Evolutionary conservation across 2,113 vertebrate species (phyloP).

Genomic region (Ceratotherium simum): DNA sequence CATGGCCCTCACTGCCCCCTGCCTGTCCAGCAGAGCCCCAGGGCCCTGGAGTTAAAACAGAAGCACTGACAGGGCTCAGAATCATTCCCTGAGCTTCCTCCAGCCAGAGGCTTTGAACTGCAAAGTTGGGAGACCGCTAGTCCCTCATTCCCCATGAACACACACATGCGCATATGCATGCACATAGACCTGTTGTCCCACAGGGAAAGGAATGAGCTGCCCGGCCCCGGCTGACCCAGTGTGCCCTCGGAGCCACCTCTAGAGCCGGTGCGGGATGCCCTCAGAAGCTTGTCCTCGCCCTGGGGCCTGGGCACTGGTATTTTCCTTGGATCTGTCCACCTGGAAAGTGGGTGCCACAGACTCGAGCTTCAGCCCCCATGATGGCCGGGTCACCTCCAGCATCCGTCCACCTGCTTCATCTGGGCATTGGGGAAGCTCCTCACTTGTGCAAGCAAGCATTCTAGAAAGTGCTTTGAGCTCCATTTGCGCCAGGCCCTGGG

Average conservation of each 20-base stretch:
- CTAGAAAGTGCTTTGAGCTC: background rate
- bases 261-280: background rate
- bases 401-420: background rate
- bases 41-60: background rate
- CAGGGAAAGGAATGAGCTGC: background rate
- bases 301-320: background rate
- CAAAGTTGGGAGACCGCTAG: no score
- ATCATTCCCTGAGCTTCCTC: background rate
- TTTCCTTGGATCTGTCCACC: no score
- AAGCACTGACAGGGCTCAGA: background rate
- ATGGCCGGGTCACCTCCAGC: no score
- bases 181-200: background rate
- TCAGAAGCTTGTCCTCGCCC: background rate
- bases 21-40: background rate
- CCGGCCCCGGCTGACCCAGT: background rate
- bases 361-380: background rate
- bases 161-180: background rate
- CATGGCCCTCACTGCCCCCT: background rate
- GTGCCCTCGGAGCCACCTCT: rapidly evolving
- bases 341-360: background rate
- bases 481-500: no score
- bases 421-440: background rate
- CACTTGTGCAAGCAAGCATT: background rate
- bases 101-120: background rate
- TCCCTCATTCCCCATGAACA: background rate